Conservation (phyloP, 2,888 invertebrate species). For the Gisinianus flammeolus region DNA sequence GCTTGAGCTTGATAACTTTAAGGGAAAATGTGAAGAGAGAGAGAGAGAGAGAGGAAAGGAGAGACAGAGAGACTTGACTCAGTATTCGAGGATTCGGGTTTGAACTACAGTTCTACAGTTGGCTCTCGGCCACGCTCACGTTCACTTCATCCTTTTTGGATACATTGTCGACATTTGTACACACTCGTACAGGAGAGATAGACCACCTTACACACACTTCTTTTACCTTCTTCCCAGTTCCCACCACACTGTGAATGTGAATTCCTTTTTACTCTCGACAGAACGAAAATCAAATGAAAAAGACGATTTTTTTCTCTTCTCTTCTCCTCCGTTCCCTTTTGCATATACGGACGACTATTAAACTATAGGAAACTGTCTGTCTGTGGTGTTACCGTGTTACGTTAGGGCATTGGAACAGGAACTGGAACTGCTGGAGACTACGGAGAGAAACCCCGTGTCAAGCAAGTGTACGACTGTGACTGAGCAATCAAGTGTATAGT, state of each 20-base stretch:
- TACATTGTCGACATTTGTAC: constrained; percentile 21
- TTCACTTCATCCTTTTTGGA: constrained; percentile 36
- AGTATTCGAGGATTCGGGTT: constrained; percentile 33
- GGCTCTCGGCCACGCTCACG: constrained; percentile 40
- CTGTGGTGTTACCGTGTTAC: neutral
- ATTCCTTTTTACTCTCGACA: too few relatives aligned
- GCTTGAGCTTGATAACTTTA: neutral
- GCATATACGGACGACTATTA: neutral
- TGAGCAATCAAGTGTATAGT: neutral
- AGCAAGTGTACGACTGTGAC: neutral
- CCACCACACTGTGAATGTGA: too few relatives aligned
- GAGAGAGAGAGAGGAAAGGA: neutral
- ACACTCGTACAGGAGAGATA: neutral
- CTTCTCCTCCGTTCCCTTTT: neutral
- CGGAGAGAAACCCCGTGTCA: too few relatives aligned
- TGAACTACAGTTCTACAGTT: too few relatives aligned
- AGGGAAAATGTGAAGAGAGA: neutral
- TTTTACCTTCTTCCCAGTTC: neutral
- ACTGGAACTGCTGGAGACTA: neutral
- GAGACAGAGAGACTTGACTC: constrained; percentile 6
- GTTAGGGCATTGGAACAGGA: neutral
- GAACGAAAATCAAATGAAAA: neutral
- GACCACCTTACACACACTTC: neutral
- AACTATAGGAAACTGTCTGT: too few relatives aligned
- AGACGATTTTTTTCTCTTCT: neutral